Percentiles rank a stretch among this genome's conserved stretches.
Evolutionary conservation across 2,888 invertebrate species (phyloP).

Genomic region (Eilema caniola): DNA sequence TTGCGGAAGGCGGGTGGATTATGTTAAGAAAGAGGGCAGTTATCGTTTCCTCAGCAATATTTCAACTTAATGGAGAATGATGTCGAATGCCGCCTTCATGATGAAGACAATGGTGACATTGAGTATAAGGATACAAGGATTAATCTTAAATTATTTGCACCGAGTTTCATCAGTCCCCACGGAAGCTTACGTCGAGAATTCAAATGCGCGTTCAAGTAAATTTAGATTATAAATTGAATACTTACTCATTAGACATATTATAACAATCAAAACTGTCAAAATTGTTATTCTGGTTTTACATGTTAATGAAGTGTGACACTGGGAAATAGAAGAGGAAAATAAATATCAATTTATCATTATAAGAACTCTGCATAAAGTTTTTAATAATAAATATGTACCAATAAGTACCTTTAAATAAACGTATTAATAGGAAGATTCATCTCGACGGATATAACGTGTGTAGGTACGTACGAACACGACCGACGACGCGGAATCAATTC

Average conservation of each 20-base stretch:
- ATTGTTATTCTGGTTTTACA: neutral
- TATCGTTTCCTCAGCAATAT: constrained; percentile 69
- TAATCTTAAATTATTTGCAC: constrained; percentile 30
- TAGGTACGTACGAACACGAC: constrained; percentile 47
- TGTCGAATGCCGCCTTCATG: constrained; percentile 59
- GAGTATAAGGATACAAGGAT: constrained; percentile 31
- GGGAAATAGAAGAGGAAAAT: neutral
- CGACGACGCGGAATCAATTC: constrained; percentile 67
- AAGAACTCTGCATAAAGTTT: neutral
- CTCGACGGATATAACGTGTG: constrained; percentile 33
- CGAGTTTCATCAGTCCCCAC: constrained; percentile 23
- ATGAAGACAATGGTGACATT: constrained; percentile 59
- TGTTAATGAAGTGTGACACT: neutral
- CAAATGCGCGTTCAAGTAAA: constrained; percentile 1
- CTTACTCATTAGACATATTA: neutral
- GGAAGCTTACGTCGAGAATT: constrained; percentile 8
- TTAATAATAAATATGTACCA: neutral
- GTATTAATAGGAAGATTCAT: constrained; percentile 43
- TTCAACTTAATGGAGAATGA: constrained; percentile 76
- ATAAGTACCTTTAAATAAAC: constrained; percentile 23
- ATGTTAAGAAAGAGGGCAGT: constrained; percentile 70
- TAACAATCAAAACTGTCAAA: neutral
- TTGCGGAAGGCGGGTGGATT: constrained; percentile 72
- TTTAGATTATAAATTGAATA: neutral
- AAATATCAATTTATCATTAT: neutral